These are phyloP conservation scores for Cancer borealis DNA, from an alignment of 2,888 invertebrate species.

Conservation along the genomic window DNA sequence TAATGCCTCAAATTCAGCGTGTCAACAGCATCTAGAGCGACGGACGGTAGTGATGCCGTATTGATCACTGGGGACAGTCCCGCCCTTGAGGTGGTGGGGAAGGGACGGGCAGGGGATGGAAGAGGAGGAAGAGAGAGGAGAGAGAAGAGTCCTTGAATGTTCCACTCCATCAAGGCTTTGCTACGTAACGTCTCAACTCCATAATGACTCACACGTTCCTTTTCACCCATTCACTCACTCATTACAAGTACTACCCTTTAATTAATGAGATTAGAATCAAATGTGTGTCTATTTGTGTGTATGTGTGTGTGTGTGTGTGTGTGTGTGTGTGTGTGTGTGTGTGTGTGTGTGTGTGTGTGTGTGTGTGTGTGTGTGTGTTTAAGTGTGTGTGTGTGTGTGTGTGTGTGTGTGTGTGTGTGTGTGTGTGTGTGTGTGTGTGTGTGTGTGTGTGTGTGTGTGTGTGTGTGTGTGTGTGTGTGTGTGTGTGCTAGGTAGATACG, in stretches of 20 bases:
- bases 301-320: not conserved
- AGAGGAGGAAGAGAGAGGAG: not conserved
- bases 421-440: not conserved
- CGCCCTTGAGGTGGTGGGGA: not conserved
- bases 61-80: not conserved
- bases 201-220: not conserved
- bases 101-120: not conserved
- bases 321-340: constrained; percentile 5
- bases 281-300: not conserved
- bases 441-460: not conserved
- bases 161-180: not conserved
- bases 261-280: not conserved
- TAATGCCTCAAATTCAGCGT: not conserved
- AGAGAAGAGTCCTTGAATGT: not conserved
- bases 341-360: too few relatives aligned
- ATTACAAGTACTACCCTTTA: not conserved
- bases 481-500: not conserved
- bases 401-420: not conserved
- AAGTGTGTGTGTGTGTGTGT: too few relatives aligned
- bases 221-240: not conserved
- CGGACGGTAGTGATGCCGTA: not conserved
- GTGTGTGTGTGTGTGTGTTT: too few relatives aligned
- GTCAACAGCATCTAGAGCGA: not conserved
- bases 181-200: not conserved
- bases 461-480: not conserved